Percentiles rank a stretch among this genome's conserved stretches.
Conservation (phyloP, 2,113 vertebrate genomes). For the Xyliphius kryptos region DNA sequence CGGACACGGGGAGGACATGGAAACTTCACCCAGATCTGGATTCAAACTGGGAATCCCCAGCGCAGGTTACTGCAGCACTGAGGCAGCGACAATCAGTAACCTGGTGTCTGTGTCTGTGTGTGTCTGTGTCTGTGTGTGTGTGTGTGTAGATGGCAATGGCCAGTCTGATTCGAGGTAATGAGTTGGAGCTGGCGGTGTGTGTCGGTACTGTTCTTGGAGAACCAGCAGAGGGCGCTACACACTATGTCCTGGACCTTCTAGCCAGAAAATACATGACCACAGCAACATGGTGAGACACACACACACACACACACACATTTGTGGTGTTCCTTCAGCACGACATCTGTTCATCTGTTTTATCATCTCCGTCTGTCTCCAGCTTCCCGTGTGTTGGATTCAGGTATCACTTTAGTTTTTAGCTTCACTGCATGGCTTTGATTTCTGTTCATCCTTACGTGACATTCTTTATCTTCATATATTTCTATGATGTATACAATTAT, state of each 20-base stretch:
- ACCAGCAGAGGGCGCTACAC: conserved; percentile 71
- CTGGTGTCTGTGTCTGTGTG: not conserved
- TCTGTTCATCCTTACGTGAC: too few relatives aligned
- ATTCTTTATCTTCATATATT: not conserved
- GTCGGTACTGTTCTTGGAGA: conserved; percentile 83
- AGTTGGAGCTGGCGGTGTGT: conserved; percentile 86
- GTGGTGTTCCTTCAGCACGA: too few relatives aligned
- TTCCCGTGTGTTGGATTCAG: conserved; percentile 78
- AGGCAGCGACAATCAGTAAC: too few relatives aligned
- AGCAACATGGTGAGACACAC: conserved; percentile 73
- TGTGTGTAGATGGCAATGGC: conserved; percentile 80
- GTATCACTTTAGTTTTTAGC: conserved; percentile 54
- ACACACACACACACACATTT: too few relatives aligned
- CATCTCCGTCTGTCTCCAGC: conserved; percentile 65
- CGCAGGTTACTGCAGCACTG: too few relatives aligned
- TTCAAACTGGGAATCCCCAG: too few relatives aligned
- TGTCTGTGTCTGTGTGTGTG: conserved; percentile 25
- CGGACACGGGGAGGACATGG: too few relatives aligned
- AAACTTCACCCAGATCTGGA: too few relatives aligned
- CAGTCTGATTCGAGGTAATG: conserved; percentile 89
- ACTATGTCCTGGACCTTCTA: conserved; percentile 84
- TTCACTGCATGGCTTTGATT: not conserved
- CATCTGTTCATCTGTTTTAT: conserved; percentile 25
- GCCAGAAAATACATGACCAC: conserved; percentile 91
- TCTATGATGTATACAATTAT: too few relatives aligned